A percentile compares a stretch with the other conserved stretches of the same genome.
These are phyloP conservation scores for Unio delphinus DNA, from an alignment of 2,888 invertebrate genomes.

Conservation along the genomic window DNA sequence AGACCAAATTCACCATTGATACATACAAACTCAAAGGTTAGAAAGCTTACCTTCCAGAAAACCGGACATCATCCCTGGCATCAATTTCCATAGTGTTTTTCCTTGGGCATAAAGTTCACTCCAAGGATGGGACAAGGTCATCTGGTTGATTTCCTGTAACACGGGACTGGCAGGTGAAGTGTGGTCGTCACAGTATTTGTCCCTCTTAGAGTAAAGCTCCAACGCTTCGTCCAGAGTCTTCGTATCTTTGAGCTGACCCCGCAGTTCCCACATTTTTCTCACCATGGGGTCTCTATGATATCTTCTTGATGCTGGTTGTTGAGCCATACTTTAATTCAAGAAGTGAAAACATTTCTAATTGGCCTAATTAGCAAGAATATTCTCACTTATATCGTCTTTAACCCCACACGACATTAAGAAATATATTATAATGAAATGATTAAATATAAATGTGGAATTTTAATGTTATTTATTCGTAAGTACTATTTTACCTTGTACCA, in stretches of 20 bases:
- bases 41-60: background rate
- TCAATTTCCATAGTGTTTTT: background rate
- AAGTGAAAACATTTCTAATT: too few species aligned
- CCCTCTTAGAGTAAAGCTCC: background rate
- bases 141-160: background rate
- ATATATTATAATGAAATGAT: too few species aligned
- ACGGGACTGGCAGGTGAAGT: background rate
- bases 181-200: background rate
- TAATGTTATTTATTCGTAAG: too few species aligned
- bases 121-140: background rate
- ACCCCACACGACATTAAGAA: too few species aligned
- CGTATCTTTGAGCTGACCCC: background rate
- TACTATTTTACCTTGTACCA: too few species aligned
- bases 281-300: conserved; percentile 1
- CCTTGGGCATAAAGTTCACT: background rate
- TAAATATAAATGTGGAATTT: too few species aligned
- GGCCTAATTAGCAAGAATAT: too few species aligned
- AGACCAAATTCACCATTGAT: too few species aligned
- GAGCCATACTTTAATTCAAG: too few species aligned
- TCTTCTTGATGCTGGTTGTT: too few species aligned
- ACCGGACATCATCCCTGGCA: conserved; percentile 1
- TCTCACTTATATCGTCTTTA: too few species aligned
- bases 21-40: background rate
- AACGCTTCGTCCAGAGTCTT: conserved; percentile 1
- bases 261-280: background rate